These are phyloP conservation scores for Nyctibius bracteatus DNA, from an alignment of 2,113 vertebrate genomes.

Conservation along the genomic window DNA sequence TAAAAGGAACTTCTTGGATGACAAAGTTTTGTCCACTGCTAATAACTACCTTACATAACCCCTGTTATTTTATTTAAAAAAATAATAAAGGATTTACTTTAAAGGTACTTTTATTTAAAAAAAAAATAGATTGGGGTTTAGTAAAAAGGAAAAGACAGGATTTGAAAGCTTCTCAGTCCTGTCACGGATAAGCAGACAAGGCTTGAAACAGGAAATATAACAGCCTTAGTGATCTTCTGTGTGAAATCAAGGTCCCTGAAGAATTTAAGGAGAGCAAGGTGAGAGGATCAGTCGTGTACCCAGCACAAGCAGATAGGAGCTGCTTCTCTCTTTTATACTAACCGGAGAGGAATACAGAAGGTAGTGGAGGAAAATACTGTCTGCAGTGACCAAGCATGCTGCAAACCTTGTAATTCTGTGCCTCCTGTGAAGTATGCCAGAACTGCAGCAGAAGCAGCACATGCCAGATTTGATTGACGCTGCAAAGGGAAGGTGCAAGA, in stretches of 20 bases:
- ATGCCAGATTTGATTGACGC: not conserved
- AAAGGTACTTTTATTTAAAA: not conserved
- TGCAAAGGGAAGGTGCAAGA: not conserved
- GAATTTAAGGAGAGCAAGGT: not conserved
- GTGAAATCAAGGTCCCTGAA: not conserved
- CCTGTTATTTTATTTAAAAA: not conserved
- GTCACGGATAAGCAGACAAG: not conserved
- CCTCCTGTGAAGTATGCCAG: not conserved
- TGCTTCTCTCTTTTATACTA: not conserved
- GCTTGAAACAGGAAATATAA: not conserved
- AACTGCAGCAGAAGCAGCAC: not conserved
- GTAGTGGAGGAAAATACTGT: not conserved
- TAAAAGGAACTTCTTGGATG: not conserved
- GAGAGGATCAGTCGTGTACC: not conserved
- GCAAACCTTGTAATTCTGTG: conserved; percentile 21
- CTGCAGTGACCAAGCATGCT: conserved; percentile 16
- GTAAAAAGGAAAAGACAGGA: not conserved
- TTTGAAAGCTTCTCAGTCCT: not conserved
- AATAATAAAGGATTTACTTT: not conserved
- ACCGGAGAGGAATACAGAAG: not conserved
- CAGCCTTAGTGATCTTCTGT: not conserved
- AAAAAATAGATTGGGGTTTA: not conserved
- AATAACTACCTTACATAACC: not conserved
- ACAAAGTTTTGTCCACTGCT: not conserved
- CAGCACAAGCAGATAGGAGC: not conserved